These are phyloP conservation scores for Eupristina koningsbergeri DNA, from an alignment of 1,140 invertebrate genomes.

Conservation along the genomic window DNA sequence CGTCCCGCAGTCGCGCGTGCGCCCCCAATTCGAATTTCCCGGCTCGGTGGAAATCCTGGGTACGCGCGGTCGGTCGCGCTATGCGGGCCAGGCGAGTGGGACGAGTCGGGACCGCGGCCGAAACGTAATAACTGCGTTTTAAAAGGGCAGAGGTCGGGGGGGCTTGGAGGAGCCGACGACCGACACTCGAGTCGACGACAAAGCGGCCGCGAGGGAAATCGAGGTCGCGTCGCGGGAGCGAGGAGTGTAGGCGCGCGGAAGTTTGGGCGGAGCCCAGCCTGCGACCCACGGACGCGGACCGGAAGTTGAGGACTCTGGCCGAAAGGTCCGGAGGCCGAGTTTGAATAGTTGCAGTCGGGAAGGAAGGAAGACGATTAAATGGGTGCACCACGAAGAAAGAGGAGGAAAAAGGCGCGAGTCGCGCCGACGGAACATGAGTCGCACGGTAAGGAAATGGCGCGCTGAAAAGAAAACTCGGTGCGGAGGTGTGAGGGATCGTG, in stretches of 20 bases:
- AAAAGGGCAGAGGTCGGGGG: no score
- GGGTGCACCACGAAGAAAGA: conserved; percentile 45
- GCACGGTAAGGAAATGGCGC: conserved; percentile 38
- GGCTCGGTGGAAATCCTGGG: neutral
- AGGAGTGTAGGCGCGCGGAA: neutral
- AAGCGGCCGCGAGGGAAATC: neutral
- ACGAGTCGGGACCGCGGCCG: no score
- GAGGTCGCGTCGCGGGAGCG: conserved; percentile 27
- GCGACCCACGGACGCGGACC: no score
- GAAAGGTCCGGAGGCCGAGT: neutral
- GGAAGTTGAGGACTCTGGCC: conserved; percentile 50
- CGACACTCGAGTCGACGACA: no score
- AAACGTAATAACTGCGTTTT: no score
- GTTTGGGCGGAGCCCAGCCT: conserved; percentile 50
- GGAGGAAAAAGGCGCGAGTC: conserved; percentile 43
- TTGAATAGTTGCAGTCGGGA: neutral
- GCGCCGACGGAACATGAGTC: conserved; percentile 30
- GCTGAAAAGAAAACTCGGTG: neutral
- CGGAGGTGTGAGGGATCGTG: neutral
- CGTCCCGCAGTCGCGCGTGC: neutral
- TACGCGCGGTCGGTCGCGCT: neutral
- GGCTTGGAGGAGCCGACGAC: no score
- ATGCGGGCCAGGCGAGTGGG: neutral
- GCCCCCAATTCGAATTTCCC: conserved; percentile 14
- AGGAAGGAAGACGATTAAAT: conserved; percentile 45